Base-by-base conservation (phyloP, 2,113 vertebrate species). In the Oryzias curvinotus region DNA sequence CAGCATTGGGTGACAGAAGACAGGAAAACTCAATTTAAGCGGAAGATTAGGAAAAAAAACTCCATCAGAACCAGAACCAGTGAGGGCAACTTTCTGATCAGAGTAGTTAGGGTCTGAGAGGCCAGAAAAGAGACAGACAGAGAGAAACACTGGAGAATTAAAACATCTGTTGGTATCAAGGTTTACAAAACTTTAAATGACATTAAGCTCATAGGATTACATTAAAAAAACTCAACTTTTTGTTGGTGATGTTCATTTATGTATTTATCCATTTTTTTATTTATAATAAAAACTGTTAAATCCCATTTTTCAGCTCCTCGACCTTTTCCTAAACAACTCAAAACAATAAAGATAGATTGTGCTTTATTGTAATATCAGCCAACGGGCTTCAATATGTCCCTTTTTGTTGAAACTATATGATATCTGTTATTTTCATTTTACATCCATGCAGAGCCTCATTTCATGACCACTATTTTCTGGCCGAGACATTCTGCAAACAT, bases 341-440 rank as follows among this genome's bases (percentile, higher is more conserved):
- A 7, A 30, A 30, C 28, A 6, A 28, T 30, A 30, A 30, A 30
- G 28, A 30, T 7, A 30, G 28, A 23, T 23, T 7, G 7, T 30
- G 28, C 28, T 7, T 7, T 7, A 30, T 30, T 30, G 28, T 30
- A 30, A 30, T 30, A 30, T 30, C 28, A 30, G 1, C 5, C 28
- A 30, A 6, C 5, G 7, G 28, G 6, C 28, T 30, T 30, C 6
- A 8, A 30, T 30, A 30, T 36, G 30, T 36, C 30, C 63, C 42
- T 69, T 55, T 36, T 67, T 25, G 52, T 68, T 72, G 61, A 85
- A 82, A 81, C 75, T 54, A 64, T 30, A 21, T 65, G 68, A 86
- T 87, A 86, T 90, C 75, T 88, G 82, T 82, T 89, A 79, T 87
- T 85, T 65, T 68, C 62, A 71, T 83, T 90, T 66, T 47, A 72